Evolutionary conservation across 1,140 invertebrate genomes (phyloP).

Genomic region (Chironomus striatipennis): DNA sequence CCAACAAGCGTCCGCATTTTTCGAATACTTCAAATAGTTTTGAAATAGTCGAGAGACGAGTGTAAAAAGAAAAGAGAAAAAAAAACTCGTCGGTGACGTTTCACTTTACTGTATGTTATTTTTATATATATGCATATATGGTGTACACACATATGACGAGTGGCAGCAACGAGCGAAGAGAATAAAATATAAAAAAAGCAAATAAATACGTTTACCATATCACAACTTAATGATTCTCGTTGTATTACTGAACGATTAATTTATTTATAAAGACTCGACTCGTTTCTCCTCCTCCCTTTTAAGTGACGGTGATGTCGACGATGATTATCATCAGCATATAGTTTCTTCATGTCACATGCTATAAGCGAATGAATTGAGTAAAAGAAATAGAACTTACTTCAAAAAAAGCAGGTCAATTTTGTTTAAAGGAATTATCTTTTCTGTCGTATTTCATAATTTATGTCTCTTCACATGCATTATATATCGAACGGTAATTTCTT

Average conservation of each 20-base stretch:
- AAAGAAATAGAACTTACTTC: neutral
- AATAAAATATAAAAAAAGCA: too few relatives aligned
- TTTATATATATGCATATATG: constrained; percentile 10
- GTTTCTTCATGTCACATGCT: neutral
- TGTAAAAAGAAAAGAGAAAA: constrained; percentile 10
- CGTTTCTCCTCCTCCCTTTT: neutral
- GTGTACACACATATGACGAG: constrained; percentile 12
- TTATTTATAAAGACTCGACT: neutral
- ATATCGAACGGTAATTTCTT: neutral
- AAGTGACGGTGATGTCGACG: too few relatives aligned
- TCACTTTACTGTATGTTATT: neutral
- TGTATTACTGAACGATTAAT: neutral
- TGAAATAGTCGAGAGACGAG: constrained; percentile 19
- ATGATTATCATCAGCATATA: neutral
- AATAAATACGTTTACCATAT: neutral
- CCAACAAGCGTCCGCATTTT: constrained; percentile 16
- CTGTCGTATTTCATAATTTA: neutral
- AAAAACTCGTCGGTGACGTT: constrained; percentile 20
- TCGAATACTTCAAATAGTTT: constrained; percentile 17
- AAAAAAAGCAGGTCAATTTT: constrained; percentile 12
- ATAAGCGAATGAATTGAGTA: neutral
- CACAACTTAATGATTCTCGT: neutral
- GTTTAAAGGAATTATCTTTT: neutral
- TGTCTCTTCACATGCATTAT: neutral
- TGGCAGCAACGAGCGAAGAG: neutral